These are phyloP conservation scores for Eupeodes latifasciatus DNA, from an alignment of 2,888 invertebrate species.

Conservation along the genomic window DNA sequence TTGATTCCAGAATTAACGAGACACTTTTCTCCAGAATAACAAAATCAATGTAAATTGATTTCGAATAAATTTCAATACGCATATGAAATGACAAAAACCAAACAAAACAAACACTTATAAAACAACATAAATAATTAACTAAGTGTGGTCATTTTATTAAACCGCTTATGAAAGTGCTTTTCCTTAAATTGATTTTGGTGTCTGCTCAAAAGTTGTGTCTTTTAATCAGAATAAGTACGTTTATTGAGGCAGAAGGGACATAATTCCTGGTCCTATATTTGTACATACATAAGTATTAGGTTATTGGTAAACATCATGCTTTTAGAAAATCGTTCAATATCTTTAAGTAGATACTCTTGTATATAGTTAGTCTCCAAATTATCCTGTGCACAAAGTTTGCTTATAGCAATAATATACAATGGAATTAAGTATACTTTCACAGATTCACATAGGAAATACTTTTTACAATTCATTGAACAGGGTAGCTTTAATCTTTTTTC, in stretches of 20 bases:
- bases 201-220: neutral
- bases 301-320: conserved; percentile 10
- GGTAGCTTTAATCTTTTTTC: neutral
- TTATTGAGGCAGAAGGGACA: neutral
- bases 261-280: neutral
- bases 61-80: neutral
- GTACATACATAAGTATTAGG: neutral
- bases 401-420: neutral
- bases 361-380: neutral
- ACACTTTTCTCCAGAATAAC: too few relatives aligned
- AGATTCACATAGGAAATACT: neutral
- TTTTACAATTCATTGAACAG: neutral
- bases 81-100: neutral
- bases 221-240: conserved; percentile 26
- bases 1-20: too few relatives aligned
- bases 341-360: too few relatives aligned
- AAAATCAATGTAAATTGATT: neutral
- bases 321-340: neutral
- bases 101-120: neutral
- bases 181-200: conserved; percentile 19
- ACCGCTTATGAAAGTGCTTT: conserved; percentile 15
- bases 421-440: neutral
- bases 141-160: conserved; percentile 26
- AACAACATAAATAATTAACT: conserved; percentile 8
- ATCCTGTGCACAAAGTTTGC: conserved; percentile 4